These are phyloP conservation scores for Yponomeuta malinellus DNA, from an alignment of 2,888 invertebrate genomes.

Conservation along the genomic window DNA sequence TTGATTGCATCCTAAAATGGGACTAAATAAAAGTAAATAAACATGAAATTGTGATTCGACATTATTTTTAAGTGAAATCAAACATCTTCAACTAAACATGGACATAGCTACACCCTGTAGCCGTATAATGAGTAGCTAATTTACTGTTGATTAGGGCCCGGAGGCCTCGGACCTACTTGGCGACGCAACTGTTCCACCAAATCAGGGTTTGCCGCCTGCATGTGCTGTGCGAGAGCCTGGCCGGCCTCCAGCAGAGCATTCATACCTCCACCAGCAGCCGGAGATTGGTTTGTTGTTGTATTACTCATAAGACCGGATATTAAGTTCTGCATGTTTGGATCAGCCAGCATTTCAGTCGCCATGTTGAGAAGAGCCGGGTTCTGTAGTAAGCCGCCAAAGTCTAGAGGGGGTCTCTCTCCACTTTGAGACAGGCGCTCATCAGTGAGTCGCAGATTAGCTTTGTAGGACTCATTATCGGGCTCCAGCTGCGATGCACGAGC, in stretches of 20 bases:
- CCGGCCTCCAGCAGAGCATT: conserved; percentile 77
- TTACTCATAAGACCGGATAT: conserved; percentile 76
- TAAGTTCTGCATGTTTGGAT: conserved; percentile 88
- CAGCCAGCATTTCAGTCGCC: conserved; percentile 89
- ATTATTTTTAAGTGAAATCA: neutral
- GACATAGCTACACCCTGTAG: conserved; percentile 5
- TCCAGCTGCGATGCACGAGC: conserved; percentile 92
- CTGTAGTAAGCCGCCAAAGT: conserved; percentile 81
- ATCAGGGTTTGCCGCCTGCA: conserved; percentile 88
- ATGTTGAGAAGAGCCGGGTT: conserved; percentile 90
- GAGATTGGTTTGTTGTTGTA: conserved; percentile 30
- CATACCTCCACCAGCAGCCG: conserved; percentile 41
- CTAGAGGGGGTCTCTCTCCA: conserved; percentile 77
- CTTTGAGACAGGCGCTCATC: conserved; percentile 81
- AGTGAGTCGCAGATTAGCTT: conserved; percentile 88
- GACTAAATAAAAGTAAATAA: conserved; percentile 1
- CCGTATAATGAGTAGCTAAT: neutral
- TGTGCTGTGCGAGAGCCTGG: conserved; percentile 87
- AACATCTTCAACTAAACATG: neutral
- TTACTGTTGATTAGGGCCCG: conserved; percentile 13
- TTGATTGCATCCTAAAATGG: neutral
- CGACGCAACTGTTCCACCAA: conserved; percentile 85
- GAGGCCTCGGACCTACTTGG: conserved; percentile 56
- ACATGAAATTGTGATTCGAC: neutral
- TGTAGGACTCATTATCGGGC: conserved; percentile 93